Conservation (phyloP, 2,113 vertebrate genomes). For the Percina caprodes region DNA sequence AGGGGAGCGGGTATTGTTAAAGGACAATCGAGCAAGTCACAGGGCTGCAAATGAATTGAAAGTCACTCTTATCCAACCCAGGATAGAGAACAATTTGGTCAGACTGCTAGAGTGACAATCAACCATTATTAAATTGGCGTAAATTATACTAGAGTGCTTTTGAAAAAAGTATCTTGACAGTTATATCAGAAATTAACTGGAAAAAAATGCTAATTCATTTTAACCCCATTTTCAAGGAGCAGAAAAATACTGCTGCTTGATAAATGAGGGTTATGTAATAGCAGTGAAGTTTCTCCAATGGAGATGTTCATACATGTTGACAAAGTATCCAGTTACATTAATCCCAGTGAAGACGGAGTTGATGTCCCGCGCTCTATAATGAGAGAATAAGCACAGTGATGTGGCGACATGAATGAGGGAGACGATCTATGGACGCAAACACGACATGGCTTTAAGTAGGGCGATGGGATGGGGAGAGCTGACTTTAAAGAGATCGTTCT, state of each 20-base stretch:
- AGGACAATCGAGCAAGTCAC: conserved; percentile 27
- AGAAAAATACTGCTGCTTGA: conserved; percentile 39
- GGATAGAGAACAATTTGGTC: conserved; percentile 30
- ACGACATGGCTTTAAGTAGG: conserved; percentile 79
- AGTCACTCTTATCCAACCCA: conserved; percentile 10
- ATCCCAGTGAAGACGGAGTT: conserved; percentile 53
- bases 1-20: conserved; percentile 4
- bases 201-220: conserved; percentile 22
- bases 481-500: conserved; percentile 76
- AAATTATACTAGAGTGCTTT: conserved; percentile 41
- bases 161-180: conserved; percentile 41
- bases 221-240: conserved; percentile 24
- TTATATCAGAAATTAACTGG: conserved; percentile 29
- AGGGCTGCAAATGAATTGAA: conserved; percentile 31
- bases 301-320: conserved; percentile 80
- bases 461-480: conserved; percentile 66
- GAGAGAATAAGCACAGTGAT: conserved; percentile 71
- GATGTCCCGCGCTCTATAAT: conserved; percentile 65
- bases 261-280: conserved; percentile 66
- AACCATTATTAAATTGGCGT: conserved; percentile 30
- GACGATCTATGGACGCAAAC: conserved; percentile 62
- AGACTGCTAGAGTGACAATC: conserved; percentile 43
- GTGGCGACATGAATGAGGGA: conserved; percentile 61
- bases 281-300: conserved; percentile 51
- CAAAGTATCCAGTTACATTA: conserved; percentile 79